These are phyloP conservation scores for Lepidonotus clava DNA, from an alignment of 2,888 invertebrate species.

Conservation along the genomic window DNA sequence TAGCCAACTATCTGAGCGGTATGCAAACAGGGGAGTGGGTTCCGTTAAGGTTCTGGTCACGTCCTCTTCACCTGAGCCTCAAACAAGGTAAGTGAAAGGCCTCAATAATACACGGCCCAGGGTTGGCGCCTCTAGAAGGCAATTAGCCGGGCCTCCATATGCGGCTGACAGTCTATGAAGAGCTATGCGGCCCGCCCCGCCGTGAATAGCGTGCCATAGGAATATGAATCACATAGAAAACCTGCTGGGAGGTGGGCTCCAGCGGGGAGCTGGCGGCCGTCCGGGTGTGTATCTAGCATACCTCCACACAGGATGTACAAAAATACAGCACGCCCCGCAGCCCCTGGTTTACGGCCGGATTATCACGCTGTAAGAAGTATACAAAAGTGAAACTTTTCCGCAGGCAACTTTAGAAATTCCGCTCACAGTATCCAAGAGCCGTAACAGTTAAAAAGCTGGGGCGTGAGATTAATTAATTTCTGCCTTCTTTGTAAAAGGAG, in stretches of 20 bases:
- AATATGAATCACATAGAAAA: constrained; percentile 19
- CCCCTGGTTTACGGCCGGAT: no score
- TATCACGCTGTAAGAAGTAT: no score
- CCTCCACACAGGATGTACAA: no score
- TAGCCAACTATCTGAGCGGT: no score
- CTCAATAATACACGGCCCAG: not conserved
- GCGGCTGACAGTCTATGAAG: not conserved
- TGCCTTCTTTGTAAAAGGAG: no score
- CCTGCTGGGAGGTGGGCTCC: not conserved
- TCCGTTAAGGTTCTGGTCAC: not conserved
- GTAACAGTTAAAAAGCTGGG: no score
- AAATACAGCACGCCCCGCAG: no score
- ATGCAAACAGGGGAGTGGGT: not conserved
- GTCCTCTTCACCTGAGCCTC: not conserved
- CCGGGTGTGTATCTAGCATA: not conserved
- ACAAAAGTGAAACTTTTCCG: no score
- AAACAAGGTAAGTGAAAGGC: not conserved
- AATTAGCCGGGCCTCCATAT: not conserved
- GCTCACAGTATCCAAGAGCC: no score
- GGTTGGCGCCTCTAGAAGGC: not conserved
- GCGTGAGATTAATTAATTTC: no score
- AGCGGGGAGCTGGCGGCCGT: not conserved
- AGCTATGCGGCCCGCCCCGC: not conserved
- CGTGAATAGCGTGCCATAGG: not conserved
- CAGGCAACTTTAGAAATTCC: no score